Percentiles rank a stretch among this genome's conserved stretches.
Evolutionary conservation across 2,113 vertebrate species (phyloP).

Genomic region (Coregonus clupeaformis): DNA sequence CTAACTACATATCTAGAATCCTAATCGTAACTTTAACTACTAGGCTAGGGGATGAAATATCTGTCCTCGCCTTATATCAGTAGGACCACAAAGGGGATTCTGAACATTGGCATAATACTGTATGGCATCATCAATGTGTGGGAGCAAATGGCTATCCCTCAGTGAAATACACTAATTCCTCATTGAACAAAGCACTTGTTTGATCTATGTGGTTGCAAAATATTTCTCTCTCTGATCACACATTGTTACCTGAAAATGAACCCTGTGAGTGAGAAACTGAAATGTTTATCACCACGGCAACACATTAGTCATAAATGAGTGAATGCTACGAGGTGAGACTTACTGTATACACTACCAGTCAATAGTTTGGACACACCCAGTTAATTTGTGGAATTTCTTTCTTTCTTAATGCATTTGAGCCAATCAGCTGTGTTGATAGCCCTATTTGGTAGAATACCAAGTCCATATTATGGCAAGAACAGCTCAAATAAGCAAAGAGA

Average conservation of each 20-base stretch:
- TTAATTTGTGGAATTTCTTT: no score
- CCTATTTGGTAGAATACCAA: no score
- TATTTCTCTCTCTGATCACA: neutral
- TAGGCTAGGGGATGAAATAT: no score
- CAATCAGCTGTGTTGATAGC: no score
- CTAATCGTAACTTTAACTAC: no score
- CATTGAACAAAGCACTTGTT: neutral
- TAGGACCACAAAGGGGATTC: neutral
- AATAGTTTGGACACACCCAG: no score
- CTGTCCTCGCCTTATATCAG: neutral
- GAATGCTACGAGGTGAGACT: neutral
- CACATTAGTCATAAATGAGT: neutral
- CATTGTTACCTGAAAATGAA: neutral
- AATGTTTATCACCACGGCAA: neutral
- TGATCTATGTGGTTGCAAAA: neutral
- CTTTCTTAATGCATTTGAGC: no score
- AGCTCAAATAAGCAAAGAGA: no score
- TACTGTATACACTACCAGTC: no score
- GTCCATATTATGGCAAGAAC: no score
- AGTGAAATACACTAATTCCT: neutral
- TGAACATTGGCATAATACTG: neutral
- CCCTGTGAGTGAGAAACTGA: neutral
- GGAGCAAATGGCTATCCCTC: neutral
- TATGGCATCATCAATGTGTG: neutral
- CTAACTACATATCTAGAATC: no score